Evolutionary conservation across 1,140 invertebrate species (phyloP).

Genomic region (Drosophila truncata): DNA sequence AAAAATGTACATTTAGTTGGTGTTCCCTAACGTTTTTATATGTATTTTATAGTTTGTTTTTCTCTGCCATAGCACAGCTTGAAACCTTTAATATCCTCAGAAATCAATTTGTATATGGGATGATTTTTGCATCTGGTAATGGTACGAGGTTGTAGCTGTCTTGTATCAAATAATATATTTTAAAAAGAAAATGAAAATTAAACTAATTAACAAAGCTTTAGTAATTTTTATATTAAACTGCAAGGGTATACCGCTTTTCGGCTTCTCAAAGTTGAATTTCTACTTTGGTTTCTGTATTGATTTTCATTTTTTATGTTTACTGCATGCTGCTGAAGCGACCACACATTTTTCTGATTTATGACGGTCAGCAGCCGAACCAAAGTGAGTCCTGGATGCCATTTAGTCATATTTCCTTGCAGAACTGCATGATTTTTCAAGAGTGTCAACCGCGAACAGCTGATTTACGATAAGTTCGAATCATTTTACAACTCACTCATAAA

Average conservation of each 20-base stretch:
- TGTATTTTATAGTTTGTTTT: neutral
- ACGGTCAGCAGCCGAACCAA: conserved; percentile 23
- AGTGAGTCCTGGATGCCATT: conserved; percentile 37
- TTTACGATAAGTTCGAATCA: conserved; percentile 59
- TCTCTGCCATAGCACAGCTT: neutral
- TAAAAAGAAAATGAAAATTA: too few species aligned
- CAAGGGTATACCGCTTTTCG: neutral
- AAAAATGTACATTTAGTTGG: conserved; percentile 11
- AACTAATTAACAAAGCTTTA: neutral
- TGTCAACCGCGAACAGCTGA: conserved; percentile 67
- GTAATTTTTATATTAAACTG: neutral
- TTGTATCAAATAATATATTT: neutral
- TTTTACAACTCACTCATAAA: conserved; percentile 23
- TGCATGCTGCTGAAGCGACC: conserved; percentile 31
- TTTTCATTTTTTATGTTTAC: neutral
- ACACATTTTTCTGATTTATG: conserved; percentile 76
- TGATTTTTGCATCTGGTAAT: neutral
- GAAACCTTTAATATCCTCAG: neutral
- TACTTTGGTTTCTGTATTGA: neutral
- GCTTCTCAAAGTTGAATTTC: too few species aligned
- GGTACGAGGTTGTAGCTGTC: neutral
- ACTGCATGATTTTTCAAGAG: conserved; percentile 70
- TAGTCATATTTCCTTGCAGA: conserved; percentile 9
- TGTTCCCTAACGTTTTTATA: neutral
- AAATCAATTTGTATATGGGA: too few species aligned